phyloP scores from a whole-genome alignment of 2,797 vertebrate species.

The Megalops cyprinoides region DNA sequence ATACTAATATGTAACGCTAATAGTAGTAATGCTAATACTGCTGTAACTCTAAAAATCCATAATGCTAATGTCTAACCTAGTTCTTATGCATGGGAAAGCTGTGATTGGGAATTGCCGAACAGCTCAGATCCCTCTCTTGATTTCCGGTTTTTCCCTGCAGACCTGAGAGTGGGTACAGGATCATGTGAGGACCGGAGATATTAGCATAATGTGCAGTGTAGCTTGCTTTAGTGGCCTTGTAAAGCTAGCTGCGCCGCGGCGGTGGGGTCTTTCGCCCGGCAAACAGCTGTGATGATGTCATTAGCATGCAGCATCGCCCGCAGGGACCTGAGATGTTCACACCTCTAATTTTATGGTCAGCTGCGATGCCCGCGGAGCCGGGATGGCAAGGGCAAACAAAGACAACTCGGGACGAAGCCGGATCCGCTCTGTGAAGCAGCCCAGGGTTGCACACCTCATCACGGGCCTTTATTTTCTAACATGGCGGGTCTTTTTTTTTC shows the following conservation, averaged over 20 bases:
- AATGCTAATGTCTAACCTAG: too few species aligned
- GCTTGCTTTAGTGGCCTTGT: background rate
- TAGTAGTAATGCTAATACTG: too few species aligned
- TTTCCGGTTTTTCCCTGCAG: background rate
- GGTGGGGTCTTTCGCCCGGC: background rate
- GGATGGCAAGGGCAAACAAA: conserved; percentile 1
- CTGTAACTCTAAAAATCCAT: too few species aligned
- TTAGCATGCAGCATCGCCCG: background rate
- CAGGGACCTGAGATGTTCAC: conserved; percentile 55
- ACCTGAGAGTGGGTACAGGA: background rate
- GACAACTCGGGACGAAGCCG: background rate
- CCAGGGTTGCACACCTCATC: too few species aligned
- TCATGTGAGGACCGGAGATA: background rate
- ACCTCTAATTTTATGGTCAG: conserved; percentile 64
- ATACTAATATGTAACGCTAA: too few species aligned
- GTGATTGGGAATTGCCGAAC: background rate
- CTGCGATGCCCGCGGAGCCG: conserved; percentile 51
- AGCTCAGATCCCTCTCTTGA: background rate
- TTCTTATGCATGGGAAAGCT: conserved; percentile 20
- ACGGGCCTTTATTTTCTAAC: background rate
- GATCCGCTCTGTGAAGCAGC: background rate
- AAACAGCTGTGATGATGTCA: conserved; percentile 15
- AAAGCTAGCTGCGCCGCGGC: background rate
- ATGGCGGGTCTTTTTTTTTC: background rate
- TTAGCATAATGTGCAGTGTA: background rate